Percentiles rank a stretch among this genome's conserved stretches.
Conservation (phyloP, 2,113 vertebrate species). For the Pagrus major region DNA sequence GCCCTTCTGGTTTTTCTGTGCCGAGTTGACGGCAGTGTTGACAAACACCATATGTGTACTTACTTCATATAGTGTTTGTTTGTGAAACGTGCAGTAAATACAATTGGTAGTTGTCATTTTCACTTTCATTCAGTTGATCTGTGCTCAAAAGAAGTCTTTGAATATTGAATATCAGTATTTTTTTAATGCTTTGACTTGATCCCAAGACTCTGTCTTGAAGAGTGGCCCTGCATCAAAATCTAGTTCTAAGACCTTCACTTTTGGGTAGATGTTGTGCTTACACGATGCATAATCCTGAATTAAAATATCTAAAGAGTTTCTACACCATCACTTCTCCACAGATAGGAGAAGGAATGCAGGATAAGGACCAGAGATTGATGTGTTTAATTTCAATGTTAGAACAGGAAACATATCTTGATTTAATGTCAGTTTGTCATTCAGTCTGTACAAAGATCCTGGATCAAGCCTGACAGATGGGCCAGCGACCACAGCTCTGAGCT, state of each 20-base stretch:
- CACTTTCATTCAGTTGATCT: no score
- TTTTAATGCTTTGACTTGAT: neutral
- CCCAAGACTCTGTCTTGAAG: neutral
- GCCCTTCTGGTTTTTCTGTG: no score
- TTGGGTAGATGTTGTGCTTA: neutral
- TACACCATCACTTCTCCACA: no score
- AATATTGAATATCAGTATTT: no score
- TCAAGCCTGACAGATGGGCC: conserved; percentile 69
- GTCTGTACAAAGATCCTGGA: conserved; percentile 29
- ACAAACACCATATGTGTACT: no score
- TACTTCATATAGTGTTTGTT: no score
- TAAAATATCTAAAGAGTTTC: neutral
- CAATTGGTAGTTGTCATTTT: no score
- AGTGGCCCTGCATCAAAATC: neutral
- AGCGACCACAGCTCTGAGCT: conserved; percentile 66
- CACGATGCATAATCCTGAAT: neutral
- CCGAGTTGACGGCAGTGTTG: no score
- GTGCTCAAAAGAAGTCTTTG: no score
- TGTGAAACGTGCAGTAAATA: no score
- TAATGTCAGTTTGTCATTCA: conserved; percentile 15
- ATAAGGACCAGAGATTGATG: neutral
- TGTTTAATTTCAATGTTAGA: neutral
- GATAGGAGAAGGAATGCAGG: no score
- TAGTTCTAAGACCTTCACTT: neutral
- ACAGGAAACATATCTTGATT: neutral